phyloP scores from a whole-genome alignment of 2,888 invertebrate species.

The Himalopsyche anomala region DNA sequence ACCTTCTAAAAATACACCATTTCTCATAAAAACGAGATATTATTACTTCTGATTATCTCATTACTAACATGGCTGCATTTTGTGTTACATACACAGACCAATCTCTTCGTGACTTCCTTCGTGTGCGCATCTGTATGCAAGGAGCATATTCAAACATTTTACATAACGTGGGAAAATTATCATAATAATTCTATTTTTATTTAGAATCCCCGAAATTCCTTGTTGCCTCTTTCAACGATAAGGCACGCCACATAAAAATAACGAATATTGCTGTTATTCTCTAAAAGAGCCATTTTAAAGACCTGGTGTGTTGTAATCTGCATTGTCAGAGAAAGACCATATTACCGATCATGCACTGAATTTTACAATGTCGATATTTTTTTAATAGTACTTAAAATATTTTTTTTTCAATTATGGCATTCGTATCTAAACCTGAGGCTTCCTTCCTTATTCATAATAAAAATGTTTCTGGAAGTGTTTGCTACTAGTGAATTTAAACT shows the following conservation, averaged over 20 bases:
- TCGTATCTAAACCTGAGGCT: too few relatives aligned
- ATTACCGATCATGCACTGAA: neutral
- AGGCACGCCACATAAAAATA: slow-evolving; percentile 11
- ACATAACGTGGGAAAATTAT: slow-evolving; percentile 39
- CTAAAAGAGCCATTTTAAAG: neutral
- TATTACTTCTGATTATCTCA: slow-evolving; percentile 24
- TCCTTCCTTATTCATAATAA: too few relatives aligned
- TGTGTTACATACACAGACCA: neutral
- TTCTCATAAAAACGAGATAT: neutral
- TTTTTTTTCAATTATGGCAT: too few relatives aligned
- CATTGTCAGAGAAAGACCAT: neutral
- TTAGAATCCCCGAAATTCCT: slow-evolving; percentile 32
- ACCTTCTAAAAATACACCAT: neutral
- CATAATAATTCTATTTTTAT: slow-evolving; percentile 31
- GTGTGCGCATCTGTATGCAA: slow-evolving; percentile 17
- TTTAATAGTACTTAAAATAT: too few relatives aligned
- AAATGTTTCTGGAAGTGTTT: too few relatives aligned
- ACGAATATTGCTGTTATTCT: slow-evolving; percentile 20
- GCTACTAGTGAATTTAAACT: too few relatives aligned
- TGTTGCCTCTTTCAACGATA: slow-evolving; percentile 31
- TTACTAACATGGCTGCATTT: slow-evolving; percentile 18
- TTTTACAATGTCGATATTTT: too few relatives aligned
- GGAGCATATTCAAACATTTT: slow-evolving; percentile 17
- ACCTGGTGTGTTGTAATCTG: neutral
- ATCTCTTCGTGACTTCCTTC: slow-evolving; percentile 37